Conservation (phyloP, 1,140 invertebrate species). For the Dendrolimus kikuchii region DNA sequence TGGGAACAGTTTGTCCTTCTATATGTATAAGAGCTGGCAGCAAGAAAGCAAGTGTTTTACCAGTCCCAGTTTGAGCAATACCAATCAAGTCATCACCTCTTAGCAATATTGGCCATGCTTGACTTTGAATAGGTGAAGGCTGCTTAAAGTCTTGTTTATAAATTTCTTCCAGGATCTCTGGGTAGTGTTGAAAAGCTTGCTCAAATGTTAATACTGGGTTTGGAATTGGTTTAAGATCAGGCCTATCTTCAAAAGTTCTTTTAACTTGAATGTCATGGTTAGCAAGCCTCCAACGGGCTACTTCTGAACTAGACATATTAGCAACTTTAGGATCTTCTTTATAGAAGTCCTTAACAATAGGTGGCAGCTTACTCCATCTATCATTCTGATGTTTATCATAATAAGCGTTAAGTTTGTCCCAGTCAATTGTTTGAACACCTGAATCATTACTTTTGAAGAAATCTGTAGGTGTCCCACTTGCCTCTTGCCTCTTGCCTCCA, state of each 20-base stretch:
- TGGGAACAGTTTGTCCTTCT: conserved; percentile 81
- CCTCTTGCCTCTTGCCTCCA: no score
- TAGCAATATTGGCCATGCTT: conserved; percentile 91
- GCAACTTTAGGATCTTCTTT: conserved; percentile 82
- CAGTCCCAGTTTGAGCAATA: conserved; percentile 94
- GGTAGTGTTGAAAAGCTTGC: conserved; percentile 87
- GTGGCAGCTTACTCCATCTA: conserved; percentile 76
- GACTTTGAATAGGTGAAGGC: conserved; percentile 93
- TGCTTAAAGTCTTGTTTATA: conserved; percentile 84
- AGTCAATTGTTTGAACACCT: conserved; percentile 50
- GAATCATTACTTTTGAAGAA: conserved; percentile 40
- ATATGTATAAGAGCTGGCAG: conserved; percentile 93
- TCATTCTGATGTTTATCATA: conserved; percentile 72
- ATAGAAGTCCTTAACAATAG: conserved; percentile 89
- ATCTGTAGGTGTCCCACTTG: conserved; percentile 47
- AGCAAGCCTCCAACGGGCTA: conserved; percentile 72
- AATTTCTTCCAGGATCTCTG: conserved; percentile 88
- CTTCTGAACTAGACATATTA: conserved; percentile 76
- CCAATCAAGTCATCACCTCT: conserved; percentile 92
- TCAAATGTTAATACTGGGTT: conserved; percentile 90
- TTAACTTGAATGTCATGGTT: conserved; percentile 85
- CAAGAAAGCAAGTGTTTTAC: conserved; percentile 92
- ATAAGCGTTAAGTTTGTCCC: conserved; percentile 47
- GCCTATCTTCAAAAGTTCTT: conserved; percentile 67
- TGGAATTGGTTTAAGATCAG: conserved; percentile 74